Percentiles rank a stretch among this genome's conserved stretches.
Evolutionary conservation across 2,888 invertebrate genomes (phyloP).

Genomic region (Epicampocera succincta): DNA sequence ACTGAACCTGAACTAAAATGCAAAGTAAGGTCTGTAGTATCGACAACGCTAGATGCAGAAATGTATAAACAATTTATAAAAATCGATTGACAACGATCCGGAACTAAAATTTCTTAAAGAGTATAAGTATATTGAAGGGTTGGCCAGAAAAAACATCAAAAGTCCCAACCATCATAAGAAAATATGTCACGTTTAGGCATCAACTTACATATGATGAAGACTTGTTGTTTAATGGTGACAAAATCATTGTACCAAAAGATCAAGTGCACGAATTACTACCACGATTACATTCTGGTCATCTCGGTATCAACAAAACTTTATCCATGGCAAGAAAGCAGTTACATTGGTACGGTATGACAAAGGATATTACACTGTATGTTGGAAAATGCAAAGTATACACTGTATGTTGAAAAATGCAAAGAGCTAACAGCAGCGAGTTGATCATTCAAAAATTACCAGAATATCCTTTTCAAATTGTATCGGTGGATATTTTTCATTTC

Average conservation of each 20-base stretch:
- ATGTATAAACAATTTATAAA: constrained; percentile 29
- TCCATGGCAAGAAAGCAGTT: no score
- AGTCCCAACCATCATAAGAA: constrained; percentile 21
- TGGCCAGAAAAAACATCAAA: constrained; percentile 21
- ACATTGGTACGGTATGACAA: no score
- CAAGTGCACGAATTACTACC: constrained; percentile 4
- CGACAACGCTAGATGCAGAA: constrained; percentile 13
- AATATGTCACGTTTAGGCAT: constrained; percentile 14
- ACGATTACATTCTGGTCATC: constrained; percentile 14
- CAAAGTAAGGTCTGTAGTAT: constrained; percentile 20
- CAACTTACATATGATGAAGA: no score
- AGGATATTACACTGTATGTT: no score
- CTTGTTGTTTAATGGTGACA: constrained; percentile 22
- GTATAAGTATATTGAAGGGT: constrained; percentile 31
- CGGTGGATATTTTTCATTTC: constrained; percentile 14
- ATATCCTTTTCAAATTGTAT: constrained; percentile 13
- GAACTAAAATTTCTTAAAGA: constrained; percentile 24
- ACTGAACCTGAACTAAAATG: no score
- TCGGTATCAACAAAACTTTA: constrained; percentile 25
- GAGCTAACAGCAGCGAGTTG: constrained; percentile 1
- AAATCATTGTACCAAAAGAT: constrained; percentile 30
- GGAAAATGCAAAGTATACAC: constrained; percentile 2
- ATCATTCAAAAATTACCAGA: constrained; percentile 3
- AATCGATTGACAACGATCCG: constrained; percentile 24
- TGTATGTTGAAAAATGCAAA: constrained; percentile 10